phyloP scores from a whole-genome alignment of 2,888 invertebrate genomes.

The Xanthia icteritia region DNA sequence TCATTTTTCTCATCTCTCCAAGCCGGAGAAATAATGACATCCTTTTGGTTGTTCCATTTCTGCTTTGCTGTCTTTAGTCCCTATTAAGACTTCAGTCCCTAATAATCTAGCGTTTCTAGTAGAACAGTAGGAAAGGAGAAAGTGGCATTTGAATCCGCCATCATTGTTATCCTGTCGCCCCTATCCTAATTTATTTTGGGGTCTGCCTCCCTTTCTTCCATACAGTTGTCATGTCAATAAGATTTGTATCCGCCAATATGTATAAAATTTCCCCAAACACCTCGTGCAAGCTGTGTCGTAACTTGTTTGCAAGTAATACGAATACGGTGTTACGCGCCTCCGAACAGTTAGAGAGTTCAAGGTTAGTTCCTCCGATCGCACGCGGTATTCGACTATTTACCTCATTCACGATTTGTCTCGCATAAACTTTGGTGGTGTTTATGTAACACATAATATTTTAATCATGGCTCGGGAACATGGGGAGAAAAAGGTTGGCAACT shows the following conservation, averaged over 20 bases:
- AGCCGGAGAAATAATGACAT: neutral
- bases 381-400: constrained; percentile 51
- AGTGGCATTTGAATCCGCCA: neutral
- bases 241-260: neutral
- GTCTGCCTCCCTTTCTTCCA: neutral
- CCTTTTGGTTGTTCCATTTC: neutral
- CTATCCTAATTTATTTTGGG: neutral
- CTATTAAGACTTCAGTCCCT: neutral
- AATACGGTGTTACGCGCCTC: constrained; percentile 12
- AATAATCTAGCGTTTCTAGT: neutral
- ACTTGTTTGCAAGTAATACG: constrained; percentile 47
- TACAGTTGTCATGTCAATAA: neutral
- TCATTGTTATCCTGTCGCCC: neutral
- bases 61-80: neutral
- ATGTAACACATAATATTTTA: constrained; percentile 26
- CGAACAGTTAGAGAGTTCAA: constrained; percentile 61
- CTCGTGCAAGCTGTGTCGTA: constrained; percentile 36
- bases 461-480: constrained; percentile 71
- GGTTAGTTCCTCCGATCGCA: constrained; percentile 50
- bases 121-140: neutral
- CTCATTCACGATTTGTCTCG: constrained; percentile 63
- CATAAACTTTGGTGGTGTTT: constrained; percentile 57
- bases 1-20: neutral
- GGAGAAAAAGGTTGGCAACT: constrained; percentile 72
- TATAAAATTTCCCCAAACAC: constrained; percentile 3